Conservation (phyloP, 2,888 invertebrate species). For the Alloscopus bannaensis region DNA sequence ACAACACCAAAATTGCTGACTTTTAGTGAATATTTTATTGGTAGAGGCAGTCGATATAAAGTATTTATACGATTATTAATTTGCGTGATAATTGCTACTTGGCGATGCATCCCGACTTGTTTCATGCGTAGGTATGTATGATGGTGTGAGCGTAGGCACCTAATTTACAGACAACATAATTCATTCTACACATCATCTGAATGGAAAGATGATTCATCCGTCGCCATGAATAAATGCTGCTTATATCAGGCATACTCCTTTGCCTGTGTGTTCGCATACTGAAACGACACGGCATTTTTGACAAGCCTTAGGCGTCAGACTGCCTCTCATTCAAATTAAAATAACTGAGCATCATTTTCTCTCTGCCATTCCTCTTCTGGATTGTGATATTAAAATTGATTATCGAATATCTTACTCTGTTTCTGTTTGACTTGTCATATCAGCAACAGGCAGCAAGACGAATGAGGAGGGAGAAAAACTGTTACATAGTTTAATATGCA, state of each 20-base stretch:
- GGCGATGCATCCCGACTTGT: not conserved
- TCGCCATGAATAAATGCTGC: not conserved
- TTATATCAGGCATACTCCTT: not conserved
- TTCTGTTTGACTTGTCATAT: conserved; percentile 29
- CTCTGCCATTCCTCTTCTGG: not conserved
- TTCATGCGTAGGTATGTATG: not conserved
- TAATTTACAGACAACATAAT: not conserved
- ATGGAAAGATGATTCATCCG: conserved; percentile 23
- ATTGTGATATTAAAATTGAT: conserved; percentile 24
- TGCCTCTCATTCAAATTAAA: conserved; percentile 27
- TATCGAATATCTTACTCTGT: conserved; percentile 7
- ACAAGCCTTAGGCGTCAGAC: conserved; percentile 26
- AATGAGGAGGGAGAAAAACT: too few relatives aligned
- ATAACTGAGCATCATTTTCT: not conserved
- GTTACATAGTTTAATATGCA: not conserved
- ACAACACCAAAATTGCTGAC: too few relatives aligned
- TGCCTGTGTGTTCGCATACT: not conserved
- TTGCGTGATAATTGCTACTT: conserved; percentile 41
- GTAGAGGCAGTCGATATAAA: too few relatives aligned
- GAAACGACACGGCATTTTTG: not conserved
- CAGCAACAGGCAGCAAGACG: too few relatives aligned
- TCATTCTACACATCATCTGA: too few relatives aligned
- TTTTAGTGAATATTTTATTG: too few relatives aligned
- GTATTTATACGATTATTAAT: conserved; percentile 33
- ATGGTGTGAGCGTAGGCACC: not conserved